Evolutionary conservation across 2,797 vertebrate genomes (phyloP).

Genomic region (Agapornis canus): DNA sequence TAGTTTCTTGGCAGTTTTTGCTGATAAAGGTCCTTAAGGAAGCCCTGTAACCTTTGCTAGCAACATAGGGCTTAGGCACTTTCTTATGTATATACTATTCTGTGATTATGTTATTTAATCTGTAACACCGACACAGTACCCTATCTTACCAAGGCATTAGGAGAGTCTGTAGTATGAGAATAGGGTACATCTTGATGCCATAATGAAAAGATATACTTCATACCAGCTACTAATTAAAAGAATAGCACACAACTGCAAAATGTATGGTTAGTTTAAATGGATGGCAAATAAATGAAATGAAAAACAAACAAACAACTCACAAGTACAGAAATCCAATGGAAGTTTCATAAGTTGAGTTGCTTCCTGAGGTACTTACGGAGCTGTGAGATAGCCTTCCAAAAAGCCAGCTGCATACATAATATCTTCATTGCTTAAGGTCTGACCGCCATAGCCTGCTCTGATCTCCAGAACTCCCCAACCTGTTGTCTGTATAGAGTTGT

Average conservation of each 20-base stretch:
- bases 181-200: not conserved
- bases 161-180: not conserved
- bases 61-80: not conserved
- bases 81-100: not conserved
- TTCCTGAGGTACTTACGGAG: slow-evolving; percentile 80
- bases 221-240: not conserved
- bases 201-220: not conserved
- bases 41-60: not conserved
- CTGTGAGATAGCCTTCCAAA: slow-evolving; percentile 91
- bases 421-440: slow-evolving; percentile 78
- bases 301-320: not conserved
- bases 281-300: not conserved
- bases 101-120: not conserved
- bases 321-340: not conserved
- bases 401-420: slow-evolving; percentile 88
- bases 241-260: not conserved
- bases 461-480: slow-evolving; percentile 92
- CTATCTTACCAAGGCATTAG: not conserved
- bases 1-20: not conserved
- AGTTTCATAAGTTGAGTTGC: not conserved
- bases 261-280: not conserved
- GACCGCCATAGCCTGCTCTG: slow-evolving; percentile 84
- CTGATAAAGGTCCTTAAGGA: not conserved
- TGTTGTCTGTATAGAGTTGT: slow-evolving; percentile 80
- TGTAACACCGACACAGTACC: not conserved